A percentile compares a stretch with the other conserved stretches of the same genome.
Evolutionary conservation across 2,888 invertebrate species (phyloP).

Genomic region (Chymomyza caudatula): DNA sequence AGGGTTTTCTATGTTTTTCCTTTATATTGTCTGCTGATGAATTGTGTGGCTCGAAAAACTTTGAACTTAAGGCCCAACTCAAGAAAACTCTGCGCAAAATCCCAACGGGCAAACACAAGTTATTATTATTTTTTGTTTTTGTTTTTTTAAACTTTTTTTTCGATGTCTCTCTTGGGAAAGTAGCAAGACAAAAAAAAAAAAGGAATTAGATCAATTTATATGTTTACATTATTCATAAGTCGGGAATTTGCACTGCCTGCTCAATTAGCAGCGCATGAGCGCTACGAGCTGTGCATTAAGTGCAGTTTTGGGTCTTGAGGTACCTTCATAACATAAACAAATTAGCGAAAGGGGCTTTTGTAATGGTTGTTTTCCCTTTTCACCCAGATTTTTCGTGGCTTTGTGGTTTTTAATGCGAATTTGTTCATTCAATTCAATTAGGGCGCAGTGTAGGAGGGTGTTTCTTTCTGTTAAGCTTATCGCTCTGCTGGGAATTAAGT

Average conservation of each 20-base stretch:
- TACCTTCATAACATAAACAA: neutral
- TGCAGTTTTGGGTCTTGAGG: neutral
- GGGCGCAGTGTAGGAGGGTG: neutral
- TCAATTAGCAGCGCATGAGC: neutral
- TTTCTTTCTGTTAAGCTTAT: too few relatives aligned
- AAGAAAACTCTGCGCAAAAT: neutral
- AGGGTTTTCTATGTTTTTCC: constrained; percentile 2
- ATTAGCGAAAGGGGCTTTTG: neutral
- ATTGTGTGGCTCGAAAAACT: constrained; percentile 8
- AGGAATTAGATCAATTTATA: neutral
- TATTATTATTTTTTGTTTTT: constrained; percentile 10
- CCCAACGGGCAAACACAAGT: neutral
- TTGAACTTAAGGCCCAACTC: constrained; percentile 16
- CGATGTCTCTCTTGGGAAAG: neutral
- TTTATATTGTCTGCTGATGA: constrained; percentile 12
- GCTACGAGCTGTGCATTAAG: neutral
- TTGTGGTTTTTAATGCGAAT: neutral
- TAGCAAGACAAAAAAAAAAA: neutral
- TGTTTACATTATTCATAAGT: neutral
- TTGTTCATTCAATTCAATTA: neutral
- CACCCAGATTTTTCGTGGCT: neutral
- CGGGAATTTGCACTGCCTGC: too few relatives aligned
- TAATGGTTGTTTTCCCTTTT: neutral
- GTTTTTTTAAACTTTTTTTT: constrained; percentile 1
- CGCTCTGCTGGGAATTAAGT: neutral